These are phyloP conservation scores for Cepaea nemoralis DNA, from an alignment of 1,140 invertebrate genomes.

Conservation along the genomic window DNA sequence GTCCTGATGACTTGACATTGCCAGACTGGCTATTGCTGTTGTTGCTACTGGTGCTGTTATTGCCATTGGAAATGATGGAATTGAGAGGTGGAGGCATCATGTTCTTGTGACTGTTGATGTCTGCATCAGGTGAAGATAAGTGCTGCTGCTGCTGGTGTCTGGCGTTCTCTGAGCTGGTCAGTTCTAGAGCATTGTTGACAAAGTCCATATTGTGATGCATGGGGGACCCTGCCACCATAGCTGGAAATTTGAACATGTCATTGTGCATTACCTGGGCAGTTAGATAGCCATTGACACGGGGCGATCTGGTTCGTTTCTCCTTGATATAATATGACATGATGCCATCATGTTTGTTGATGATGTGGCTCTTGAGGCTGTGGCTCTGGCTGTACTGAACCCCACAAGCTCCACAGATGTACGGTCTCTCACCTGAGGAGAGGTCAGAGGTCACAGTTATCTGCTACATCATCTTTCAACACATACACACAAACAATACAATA, in stretches of 20 bases:
- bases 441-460: too few species aligned
- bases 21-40: background rate
- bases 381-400: constrained; percentile 70
- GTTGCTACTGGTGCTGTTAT: background rate
- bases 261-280: constrained; percentile 54
- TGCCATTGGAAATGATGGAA: background rate
- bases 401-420: constrained; percentile 69
- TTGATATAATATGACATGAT: constrained; percentile 70
- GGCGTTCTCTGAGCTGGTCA: constrained; percentile 44
- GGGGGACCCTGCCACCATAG: constrained; percentile 44
- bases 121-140: constrained; percentile 19
- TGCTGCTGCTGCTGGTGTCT: constrained; percentile 44
- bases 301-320: constrained; percentile 66
- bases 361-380: constrained; percentile 69
- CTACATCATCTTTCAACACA: too few species aligned
- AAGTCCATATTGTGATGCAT: constrained; percentile 41
- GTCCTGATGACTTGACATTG: background rate
- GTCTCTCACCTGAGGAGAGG: constrained; percentile 58
- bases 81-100: constrained; percentile 15
- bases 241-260: constrained; percentile 57
- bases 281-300: constrained; percentile 63
- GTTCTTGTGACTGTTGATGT: background rate
- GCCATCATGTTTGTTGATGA: constrained; percentile 69
- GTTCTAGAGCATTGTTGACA: constrained; percentile 46
- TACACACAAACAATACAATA: too few species aligned